phyloP scores from a whole-genome alignment of 2,888 invertebrate species.

The Leptopilina syphax region DNA sequence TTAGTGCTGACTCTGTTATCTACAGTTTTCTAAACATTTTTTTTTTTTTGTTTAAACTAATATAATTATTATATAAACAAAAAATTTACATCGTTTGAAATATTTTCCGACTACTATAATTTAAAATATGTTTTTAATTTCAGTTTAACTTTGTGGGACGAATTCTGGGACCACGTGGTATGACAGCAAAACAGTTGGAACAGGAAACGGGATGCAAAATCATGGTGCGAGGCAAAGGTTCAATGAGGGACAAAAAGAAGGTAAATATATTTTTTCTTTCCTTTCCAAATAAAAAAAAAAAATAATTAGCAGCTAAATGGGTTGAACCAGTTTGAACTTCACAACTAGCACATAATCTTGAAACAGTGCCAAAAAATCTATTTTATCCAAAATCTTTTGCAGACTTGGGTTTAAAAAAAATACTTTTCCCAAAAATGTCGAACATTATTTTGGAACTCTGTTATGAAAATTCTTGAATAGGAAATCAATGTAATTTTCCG shows the following conservation, averaged over 20 bases:
- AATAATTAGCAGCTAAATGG: conserved; percentile 48
- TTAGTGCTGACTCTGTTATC: no score
- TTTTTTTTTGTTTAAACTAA: no score
- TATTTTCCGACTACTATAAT: no score
- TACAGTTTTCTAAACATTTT: no score
- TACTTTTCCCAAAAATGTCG: background rate
- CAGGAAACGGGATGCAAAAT: conserved; percentile 99
- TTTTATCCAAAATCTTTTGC: conserved; percentile 35
- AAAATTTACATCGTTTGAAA: no score
- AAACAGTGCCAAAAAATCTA: conserved; percentile 57
- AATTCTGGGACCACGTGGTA: conserved; percentile 99
- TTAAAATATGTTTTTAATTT: conserved; percentile 74
- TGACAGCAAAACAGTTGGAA: conserved; percentile 99
- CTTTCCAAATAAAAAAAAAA: background rate
- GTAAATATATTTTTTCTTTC: conserved; percentile 79
- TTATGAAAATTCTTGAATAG: no score
- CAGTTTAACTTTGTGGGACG: conserved; percentile 99
- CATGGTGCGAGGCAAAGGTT: conserved; percentile 99
- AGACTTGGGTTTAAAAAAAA: background rate
- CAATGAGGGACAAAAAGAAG: conserved; percentile 99
- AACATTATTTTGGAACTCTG: no score
- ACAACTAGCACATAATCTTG: conserved; percentile 55
- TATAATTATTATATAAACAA: no score
- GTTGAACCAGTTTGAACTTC: conserved; percentile 51
- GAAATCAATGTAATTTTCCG: no score